Evolutionary conservation across 2,888 invertebrate species (phyloP).

Genomic region (Dicyrtomina minuta): DNA sequence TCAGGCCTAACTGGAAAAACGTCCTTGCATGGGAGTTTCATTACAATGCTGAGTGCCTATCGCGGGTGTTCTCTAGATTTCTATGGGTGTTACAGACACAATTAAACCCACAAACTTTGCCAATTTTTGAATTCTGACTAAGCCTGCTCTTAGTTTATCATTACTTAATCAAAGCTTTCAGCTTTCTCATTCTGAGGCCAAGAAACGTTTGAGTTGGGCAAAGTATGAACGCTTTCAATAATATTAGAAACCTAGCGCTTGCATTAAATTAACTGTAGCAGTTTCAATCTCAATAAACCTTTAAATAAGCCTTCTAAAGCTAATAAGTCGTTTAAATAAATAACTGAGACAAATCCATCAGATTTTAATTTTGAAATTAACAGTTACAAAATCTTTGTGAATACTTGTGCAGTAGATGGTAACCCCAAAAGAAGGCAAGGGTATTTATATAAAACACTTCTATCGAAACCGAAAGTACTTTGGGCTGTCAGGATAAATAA

Average conservation of each 20-base stretch:
- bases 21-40: too few relatives aligned
- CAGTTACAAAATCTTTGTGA: constrained; percentile 34
- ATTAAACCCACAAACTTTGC: constrained; percentile 5
- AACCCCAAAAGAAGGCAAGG: constrained; percentile 36
- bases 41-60: too few relatives aligned
- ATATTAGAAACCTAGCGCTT: constrained; percentile 1
- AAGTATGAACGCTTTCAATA: background rate
- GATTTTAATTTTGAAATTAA: constrained; percentile 11
- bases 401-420: constrained; percentile 17
- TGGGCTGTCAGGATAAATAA: constrained; percentile 10
- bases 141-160: background rate
- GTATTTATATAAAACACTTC: constrained; percentile 20
- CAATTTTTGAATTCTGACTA: background rate
- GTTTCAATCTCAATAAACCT: background rate
- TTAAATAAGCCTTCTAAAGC: background rate
- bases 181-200: background rate
- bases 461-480: constrained; percentile 35
- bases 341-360: constrained; percentile 2
- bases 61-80: too few relatives aligned
- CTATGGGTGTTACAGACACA: background rate
- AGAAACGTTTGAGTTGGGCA: background rate
- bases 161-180: background rate
- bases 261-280: background rate
- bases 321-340: constrained; percentile 37
- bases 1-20: too few relatives aligned